Evolutionary conservation across 92 coral and sea anemone species (phyloP), one percentile per base, ranked within the genome.

Genomic region (Zoanthus sociatus): DNA sequence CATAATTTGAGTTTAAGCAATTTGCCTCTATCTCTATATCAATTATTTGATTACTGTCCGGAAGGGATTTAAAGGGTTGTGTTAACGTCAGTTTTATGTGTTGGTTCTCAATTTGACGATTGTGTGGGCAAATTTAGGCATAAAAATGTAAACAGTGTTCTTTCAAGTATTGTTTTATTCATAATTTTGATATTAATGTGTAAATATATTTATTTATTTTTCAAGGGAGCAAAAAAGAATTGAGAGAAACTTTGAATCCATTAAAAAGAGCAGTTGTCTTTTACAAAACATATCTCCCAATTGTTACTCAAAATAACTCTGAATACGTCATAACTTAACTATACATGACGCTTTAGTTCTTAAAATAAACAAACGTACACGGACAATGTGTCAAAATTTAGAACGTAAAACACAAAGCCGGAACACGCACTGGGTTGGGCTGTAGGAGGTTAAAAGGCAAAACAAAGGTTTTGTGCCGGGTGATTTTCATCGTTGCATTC

Each of bases 381-480:
- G 3, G 79, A 76, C 63, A 26, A 13, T 51, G 48, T 77, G 82
- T 58, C 45, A 77, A 51, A 53, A n/a, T 55, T 0, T 21, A 54
- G 46, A 26, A 44, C n/a, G 51, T 30, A 47, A 21, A 46, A 81
- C 45, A 44, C 60, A 46, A 45, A 31, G 58, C 85, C 85, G 76
- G 85, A 81, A 66, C 44, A 60, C 72, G 69, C 69, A 32, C 46
- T 1, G 47, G 73, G 46, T 47, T 66, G 44, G 73, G 46, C 63
- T 66, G 44, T 26, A 68, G 44, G 85, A 81, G 85, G 85, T 81
- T 63, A 64, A 61, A 64, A 64, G 26, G 75, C 54, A 46, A 81
- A 81, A 81, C 47, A 78, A 81, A 81, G 66, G 66, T 47, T 67
- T 44, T 15, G 26, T 46, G n/a, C 20, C 46, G 42, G 75, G 76